Evolutionary conservation across 2,888 invertebrate species (phyloP).

Genomic region (Tinea pellionella): DNA sequence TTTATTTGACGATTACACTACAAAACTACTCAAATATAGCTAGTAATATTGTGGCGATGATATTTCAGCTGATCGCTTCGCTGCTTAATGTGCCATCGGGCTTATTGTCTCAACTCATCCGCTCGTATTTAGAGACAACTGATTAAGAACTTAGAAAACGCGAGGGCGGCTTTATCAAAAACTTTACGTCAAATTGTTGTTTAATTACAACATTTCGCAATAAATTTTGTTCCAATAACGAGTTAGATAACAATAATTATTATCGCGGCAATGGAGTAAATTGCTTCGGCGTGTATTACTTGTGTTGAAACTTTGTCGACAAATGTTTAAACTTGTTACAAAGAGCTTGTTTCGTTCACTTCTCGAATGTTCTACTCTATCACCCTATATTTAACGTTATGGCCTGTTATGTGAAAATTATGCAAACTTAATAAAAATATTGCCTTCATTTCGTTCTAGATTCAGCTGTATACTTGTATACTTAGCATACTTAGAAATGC

Average conservation of each 20-base stretch:
- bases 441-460: background rate
- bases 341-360: background rate
- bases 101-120: background rate
- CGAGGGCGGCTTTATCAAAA: constrained; percentile 6
- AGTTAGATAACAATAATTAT: constrained; percentile 14
- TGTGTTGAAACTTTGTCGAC: constrained; percentile 8
- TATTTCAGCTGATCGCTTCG: too few species aligned
- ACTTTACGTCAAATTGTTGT: constrained; percentile 8
- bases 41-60: too few species aligned
- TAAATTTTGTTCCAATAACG: constrained; percentile 13
- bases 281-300: constrained; percentile 10
- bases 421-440: constrained; percentile 3
- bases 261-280: constrained; percentile 10
- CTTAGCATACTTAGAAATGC: background rate
- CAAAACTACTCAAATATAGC: too few species aligned
- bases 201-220: constrained; percentile 8
- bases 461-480: background rate
- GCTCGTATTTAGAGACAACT: background rate
- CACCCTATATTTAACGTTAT: constrained; percentile 2
- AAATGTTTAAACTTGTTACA: constrained; percentile 13
- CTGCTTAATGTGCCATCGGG: too few species aligned
- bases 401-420: constrained; percentile 2
- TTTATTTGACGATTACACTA: too few species aligned
- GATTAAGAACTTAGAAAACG: constrained; percentile 5
- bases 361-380: background rate